phyloP scores from a whole-genome alignment of 2,113 vertebrate genomes.

The Neomonachus schauinslandi region DNA sequence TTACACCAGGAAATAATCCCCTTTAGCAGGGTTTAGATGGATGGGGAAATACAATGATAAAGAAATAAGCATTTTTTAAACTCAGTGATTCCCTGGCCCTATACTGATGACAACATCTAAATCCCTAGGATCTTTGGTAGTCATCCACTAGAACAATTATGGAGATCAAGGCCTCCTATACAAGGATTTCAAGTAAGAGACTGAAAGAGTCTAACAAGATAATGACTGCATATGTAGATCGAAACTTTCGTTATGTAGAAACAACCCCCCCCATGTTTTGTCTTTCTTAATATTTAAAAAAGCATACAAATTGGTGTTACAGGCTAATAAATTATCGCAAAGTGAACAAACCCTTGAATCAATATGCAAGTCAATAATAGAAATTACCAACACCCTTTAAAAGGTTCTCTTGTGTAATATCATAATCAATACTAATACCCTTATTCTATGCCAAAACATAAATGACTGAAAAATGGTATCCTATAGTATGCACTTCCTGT shows the following conservation, averaged over 20 bases:
- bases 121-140: neutral
- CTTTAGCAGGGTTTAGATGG: neutral
- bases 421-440: neutral
- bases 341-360: neutral
- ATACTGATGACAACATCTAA: neutral
- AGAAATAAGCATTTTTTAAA: neutral
- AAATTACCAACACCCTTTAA: neutral
- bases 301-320: neutral
- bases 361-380: neutral
- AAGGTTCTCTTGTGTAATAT: neutral
- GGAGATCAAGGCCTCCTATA: neutral
- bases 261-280: rapidly evolving
- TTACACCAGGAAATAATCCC: neutral
- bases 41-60: neutral
- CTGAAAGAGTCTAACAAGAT: neutral
- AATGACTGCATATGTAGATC: neutral
- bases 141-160: neutral
- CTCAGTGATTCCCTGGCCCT: neutral
- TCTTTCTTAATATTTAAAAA: neutral
- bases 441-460: neutral
- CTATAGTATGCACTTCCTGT: neutral
- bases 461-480: neutral
- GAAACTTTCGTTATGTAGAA: neutral
- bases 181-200: neutral
- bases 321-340: neutral